Percentiles rank a stretch among this genome's conserved stretches.
Evolutionary conservation across 2,888 invertebrate species (phyloP).

Genomic region (Axea sp.): DNA sequence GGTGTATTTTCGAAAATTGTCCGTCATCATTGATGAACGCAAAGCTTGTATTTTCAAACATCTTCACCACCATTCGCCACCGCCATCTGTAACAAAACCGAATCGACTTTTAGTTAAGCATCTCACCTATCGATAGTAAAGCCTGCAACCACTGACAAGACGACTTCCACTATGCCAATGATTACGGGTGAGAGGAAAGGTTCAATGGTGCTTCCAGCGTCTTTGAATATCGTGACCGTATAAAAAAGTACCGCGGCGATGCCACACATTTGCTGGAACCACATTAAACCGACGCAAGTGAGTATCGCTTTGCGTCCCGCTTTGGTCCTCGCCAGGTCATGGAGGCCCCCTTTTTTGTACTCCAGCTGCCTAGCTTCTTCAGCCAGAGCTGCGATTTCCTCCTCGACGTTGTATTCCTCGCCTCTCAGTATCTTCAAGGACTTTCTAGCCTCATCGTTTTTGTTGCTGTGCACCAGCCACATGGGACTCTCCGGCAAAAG

Average conservation of each 20-base stretch:
- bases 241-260: conserved; percentile 80
- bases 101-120: no score
- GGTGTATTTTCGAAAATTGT: no score
- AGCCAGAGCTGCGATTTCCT: conserved; percentile 68
- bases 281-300: conserved; percentile 80
- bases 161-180: conserved; percentile 80
- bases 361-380: conserved; percentile 70
- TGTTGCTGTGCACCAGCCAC: conserved; percentile 71
- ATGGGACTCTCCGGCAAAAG: conserved; percentile 73
- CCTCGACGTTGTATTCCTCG: conserved; percentile 65
- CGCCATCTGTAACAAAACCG: no score
- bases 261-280: conserved; percentile 80
- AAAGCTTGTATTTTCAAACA: no score
- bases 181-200: conserved; percentile 79
- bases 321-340: conserved; percentile 71
- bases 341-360: conserved; percentile 70
- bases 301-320: conserved; percentile 78
- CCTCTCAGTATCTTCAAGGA: conserved; percentile 69
- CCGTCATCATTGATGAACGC: no score
- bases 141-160: conserved; percentile 75
- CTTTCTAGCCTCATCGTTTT: conserved; percentile 65
- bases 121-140: conserved; percentile 78
- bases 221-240: conserved; percentile 77
- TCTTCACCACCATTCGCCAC: no score
- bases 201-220: conserved; percentile 77